These are phyloP conservation scores for Pristionchus maxplancki DNA, from an alignment of 2,888 invertebrate genomes.

Conservation along the genomic window DNA sequence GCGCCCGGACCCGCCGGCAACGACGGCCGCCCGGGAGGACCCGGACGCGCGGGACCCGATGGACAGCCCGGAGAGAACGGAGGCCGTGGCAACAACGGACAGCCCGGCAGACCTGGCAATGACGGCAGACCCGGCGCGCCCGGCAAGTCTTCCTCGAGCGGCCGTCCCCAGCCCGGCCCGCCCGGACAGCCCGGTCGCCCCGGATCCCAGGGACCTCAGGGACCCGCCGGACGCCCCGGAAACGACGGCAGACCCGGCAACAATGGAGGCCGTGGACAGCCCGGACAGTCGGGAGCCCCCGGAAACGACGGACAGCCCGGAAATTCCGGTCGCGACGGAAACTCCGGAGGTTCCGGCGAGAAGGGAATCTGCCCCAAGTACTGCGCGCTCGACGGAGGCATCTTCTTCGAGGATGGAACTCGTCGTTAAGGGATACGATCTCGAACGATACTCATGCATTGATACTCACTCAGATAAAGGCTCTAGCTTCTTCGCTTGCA, in stretches of 20 bases:
- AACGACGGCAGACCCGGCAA: slow-evolving; percentile 48
- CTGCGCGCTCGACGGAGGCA: slow-evolving; percentile 54
- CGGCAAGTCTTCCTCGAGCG: not conserved
- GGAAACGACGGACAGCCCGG: slow-evolving; percentile 51
- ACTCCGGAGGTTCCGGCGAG: slow-evolving; percentile 35
- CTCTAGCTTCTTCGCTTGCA: not conserved
- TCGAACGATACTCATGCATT: slow-evolving; percentile 6
- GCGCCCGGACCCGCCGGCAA: slow-evolving; percentile 48
- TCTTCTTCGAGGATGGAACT: slow-evolving; percentile 56
- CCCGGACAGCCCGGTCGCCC: slow-evolving; percentile 48
- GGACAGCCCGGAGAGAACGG: slow-evolving; percentile 46
- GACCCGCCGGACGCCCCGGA: slow-evolving; percentile 50
- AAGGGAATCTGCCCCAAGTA: slow-evolving; percentile 54
- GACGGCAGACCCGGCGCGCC: slow-evolving; percentile 50
- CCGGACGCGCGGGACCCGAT: slow-evolving; percentile 15
- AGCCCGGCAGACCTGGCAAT: slow-evolving; percentile 27
- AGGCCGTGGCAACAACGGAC: not conserved
- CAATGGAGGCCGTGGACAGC: slow-evolving; percentile 44
- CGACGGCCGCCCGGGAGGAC: slow-evolving; percentile 45
- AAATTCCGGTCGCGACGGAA: slow-evolving; percentile 23
- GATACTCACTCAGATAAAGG: not conserved
- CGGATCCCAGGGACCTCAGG: slow-evolving; percentile 47
- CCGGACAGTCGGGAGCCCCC: slow-evolving; percentile 43
- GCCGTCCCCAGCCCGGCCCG: slow-evolving; percentile 16
- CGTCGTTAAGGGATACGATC: slow-evolving; percentile 49